Evolutionary conservation across 2,113 vertebrate species (phyloP).

Genomic region (Pterocles orientalis): DNA sequence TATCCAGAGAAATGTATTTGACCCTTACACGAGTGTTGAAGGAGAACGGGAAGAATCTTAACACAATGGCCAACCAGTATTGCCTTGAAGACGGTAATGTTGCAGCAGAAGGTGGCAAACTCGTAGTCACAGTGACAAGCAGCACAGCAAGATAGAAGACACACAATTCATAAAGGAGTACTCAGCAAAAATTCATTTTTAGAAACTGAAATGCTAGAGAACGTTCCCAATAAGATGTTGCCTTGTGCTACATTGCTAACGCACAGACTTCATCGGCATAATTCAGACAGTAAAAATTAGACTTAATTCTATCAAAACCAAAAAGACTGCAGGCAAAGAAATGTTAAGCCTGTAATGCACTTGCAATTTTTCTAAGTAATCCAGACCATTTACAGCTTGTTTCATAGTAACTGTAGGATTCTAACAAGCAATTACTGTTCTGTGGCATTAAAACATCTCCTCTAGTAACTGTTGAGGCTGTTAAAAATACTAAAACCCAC

Average conservation of each 20-base stretch:
- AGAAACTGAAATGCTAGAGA: not conserved
- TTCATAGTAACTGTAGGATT: slow-evolving; percentile 5
- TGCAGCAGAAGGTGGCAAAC: not conserved
- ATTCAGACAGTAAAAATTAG: not conserved
- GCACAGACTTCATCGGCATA: not conserved
- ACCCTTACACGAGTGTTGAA: not conserved
- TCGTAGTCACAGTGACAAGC: not conserved
- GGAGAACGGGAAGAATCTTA: not conserved
- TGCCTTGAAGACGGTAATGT: not conserved
- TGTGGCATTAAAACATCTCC: slow-evolving; percentile 2
- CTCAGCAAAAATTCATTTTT: not conserved
- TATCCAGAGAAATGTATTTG: not conserved
- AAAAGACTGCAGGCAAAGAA: not conserved
- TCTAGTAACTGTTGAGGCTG: not conserved
- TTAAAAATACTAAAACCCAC: slow-evolving; percentile 30
- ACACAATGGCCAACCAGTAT: not conserved
- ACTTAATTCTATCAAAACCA: not conserved
- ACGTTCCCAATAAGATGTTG: not conserved
- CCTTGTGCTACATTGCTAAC: not conserved
- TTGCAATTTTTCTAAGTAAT: not conserved
- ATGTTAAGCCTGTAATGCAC: not conserved
- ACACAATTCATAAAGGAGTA: not conserved
- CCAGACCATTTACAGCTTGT: not conserved
- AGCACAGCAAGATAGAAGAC: not conserved
- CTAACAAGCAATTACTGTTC: not conserved